phyloP scores from a whole-genome alignment of 2,797 vertebrate species.

The Mormyrus hasselquistii region DNA sequence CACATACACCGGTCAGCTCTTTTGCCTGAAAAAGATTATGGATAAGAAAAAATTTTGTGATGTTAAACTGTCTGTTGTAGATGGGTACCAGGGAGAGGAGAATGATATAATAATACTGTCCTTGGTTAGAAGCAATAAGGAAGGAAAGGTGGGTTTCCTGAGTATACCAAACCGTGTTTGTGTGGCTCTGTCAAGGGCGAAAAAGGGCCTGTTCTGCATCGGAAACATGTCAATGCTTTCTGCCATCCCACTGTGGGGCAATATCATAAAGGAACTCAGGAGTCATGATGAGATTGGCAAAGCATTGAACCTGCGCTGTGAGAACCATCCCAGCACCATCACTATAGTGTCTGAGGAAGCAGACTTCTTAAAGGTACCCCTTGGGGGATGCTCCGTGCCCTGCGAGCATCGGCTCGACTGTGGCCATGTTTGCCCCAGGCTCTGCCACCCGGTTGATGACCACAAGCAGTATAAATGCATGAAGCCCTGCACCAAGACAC shows the following conservation, averaged over 20 bases:
- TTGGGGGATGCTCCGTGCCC: slow-evolving; percentile 34
- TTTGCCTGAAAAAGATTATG: slow-evolving; percentile 33
- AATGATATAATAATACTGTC: slow-evolving; percentile 42
- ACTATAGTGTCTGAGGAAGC: slow-evolving; percentile 16
- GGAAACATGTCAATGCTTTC: slow-evolving; percentile 36
- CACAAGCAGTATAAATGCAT: slow-evolving; percentile 26
- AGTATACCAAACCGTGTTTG: slow-evolving; percentile 39
- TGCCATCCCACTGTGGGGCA: slow-evolving; percentile 30
- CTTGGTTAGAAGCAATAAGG: slow-evolving; percentile 36
- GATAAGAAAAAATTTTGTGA: slow-evolving; percentile 21
- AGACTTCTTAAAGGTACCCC: slow-evolving; percentile 32
- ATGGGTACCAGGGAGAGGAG: slow-evolving; percentile 43
- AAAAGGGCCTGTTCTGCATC: slow-evolving; percentile 39
- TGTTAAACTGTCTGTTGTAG: slow-evolving; percentile 36
- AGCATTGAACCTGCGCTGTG: slow-evolving; percentile 28
- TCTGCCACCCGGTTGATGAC: slow-evolving; percentile 34
- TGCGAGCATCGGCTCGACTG: slow-evolving; percentile 32
- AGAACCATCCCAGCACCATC: slow-evolving; percentile 29
- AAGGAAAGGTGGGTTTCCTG: slow-evolving; percentile 34
- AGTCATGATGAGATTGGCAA: slow-evolving; percentile 19
- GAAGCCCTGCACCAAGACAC: slow-evolving; percentile 22
- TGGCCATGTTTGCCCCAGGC: slow-evolving; percentile 31
- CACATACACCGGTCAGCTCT: slow-evolving; percentile 38
- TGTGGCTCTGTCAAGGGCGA: slow-evolving; percentile 40
- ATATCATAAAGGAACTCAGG: slow-evolving; percentile 25